A percentile compares a stretch with the other conserved stretches of the same genome.
These are phyloP conservation scores for Blomia tropicalis DNA, from an alignment of 2,888 invertebrate genomes.

Conservation along the genomic window DNA sequence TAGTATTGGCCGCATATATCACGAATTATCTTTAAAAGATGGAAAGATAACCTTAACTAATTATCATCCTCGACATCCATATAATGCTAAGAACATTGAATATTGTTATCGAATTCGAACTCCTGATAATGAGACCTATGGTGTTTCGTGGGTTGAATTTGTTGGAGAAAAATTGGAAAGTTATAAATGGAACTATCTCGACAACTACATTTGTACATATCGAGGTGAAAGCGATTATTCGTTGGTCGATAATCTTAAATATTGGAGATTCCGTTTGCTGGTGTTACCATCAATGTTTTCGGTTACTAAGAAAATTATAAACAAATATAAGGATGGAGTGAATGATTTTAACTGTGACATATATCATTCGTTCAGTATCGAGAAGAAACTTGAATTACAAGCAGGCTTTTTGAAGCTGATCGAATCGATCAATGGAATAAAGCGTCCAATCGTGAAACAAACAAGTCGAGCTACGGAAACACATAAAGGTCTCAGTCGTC, in stretches of 20 bases:
- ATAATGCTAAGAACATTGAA: slow-evolving; percentile 76
- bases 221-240: slow-evolving; percentile 80
- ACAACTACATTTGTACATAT: slow-evolving; percentile 89
- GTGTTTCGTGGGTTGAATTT: slow-evolving; percentile 84
- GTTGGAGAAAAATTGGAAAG: slow-evolving; percentile 84
- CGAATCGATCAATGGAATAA: slow-evolving; percentile 75
- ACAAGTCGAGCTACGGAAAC: background rate
- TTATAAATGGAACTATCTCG: slow-evolving; percentile 94
- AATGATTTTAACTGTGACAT: slow-evolving; percentile 64
- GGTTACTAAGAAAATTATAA: slow-evolving; percentile 53
- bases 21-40: slow-evolving; percentile 66
- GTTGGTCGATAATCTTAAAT: slow-evolving; percentile 59
- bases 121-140: slow-evolving; percentile 77
- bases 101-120: slow-evolving; percentile 82
- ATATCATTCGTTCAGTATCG: slow-evolving; percentile 49
- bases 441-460: slow-evolving; percentile 43
- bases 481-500: background rate
- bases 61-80: slow-evolving; percentile 86
- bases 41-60: slow-evolving; percentile 74
- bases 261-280: slow-evolving; percentile 78
- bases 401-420: slow-evolving; percentile 44
- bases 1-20: slow-evolving; percentile 87
- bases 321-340: slow-evolving; percentile 31
- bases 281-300: slow-evolving; percentile 64
- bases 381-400: slow-evolving; percentile 36